Percentiles rank a stretch among this genome's conserved stretches.
Conservation (phyloP, 1,140 invertebrate genomes). For the Sarcophaga peregrina region DNA sequence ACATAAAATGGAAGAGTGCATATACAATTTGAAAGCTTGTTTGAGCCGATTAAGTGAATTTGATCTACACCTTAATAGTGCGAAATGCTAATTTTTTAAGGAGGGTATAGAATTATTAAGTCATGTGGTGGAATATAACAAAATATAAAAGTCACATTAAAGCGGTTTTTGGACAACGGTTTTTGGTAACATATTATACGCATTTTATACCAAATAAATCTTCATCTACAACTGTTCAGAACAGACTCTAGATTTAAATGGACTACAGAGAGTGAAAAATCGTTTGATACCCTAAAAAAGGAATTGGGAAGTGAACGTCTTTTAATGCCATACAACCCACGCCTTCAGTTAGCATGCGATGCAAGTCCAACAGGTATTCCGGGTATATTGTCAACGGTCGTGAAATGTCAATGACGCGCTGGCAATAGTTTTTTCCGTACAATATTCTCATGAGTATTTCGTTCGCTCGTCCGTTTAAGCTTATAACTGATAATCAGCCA, state of each 20-base stretch:
- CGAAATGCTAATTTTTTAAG: constrained; percentile 48
- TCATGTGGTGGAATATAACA: constrained; percentile 57
- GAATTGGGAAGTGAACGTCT: too few relatives aligned
- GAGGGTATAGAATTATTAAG: constrained; percentile 57
- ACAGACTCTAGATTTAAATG: constrained; percentile 22
- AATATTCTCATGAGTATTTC: not conserved
- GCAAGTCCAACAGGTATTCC: not conserved
- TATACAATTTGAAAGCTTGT: constrained; percentile 22
- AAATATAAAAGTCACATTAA: constrained; percentile 57
- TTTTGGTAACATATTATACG: constrained; percentile 2
- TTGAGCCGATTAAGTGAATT: constrained; percentile 30
- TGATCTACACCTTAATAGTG: constrained; percentile 45
- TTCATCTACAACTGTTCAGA: not conserved
- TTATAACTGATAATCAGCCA: too few relatives aligned
- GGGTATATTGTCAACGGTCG: constrained; percentile 52
- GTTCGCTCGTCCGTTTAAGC: not conserved
- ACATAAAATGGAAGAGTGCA: not conserved
- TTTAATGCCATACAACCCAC: not conserved
- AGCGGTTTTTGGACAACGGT: not conserved
- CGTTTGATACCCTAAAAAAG: constrained; percentile 10
- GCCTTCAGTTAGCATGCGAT: constrained; percentile 1
- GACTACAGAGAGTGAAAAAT: not conserved
- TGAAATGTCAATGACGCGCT: constrained; percentile 61
- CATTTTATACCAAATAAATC: constrained; percentile 1
- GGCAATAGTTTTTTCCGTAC: not conserved